These are phyloP conservation scores for Saturnia pavonia DNA, from an alignment of 2,888 invertebrate genomes.

Conservation along the genomic window DNA sequence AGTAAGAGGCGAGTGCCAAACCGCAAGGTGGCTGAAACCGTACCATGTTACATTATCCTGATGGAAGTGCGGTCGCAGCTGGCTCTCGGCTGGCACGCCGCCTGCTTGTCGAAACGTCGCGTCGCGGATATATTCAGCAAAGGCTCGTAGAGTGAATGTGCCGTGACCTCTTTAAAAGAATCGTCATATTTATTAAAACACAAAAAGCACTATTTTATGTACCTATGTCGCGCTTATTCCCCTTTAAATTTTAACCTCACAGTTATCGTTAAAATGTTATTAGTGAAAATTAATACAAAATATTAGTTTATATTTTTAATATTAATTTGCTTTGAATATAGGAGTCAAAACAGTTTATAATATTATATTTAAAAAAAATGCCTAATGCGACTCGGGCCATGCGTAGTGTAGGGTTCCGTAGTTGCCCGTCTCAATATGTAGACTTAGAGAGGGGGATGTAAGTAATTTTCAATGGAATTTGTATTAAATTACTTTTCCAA, in stretches of 20 bases:
- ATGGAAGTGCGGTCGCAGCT: constrained; percentile 48
- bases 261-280: neutral
- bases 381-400: no score
- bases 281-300: neutral
- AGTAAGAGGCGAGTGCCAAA: constrained; percentile 43
- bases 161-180: neutral
- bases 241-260: neutral
- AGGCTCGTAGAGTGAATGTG: neutral
- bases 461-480: no score
- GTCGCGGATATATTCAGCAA: constrained; percentile 23
- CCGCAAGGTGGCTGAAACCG: constrained; percentile 48
- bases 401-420: no score
- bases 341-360: no score
- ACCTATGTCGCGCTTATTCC: neutral
- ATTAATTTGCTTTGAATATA: no score
- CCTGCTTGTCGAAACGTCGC: constrained; percentile 30
- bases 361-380: no score
- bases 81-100: constrained; percentile 31
- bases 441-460: no score
- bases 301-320: neutral
- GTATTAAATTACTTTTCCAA: no score
- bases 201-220: neutral
- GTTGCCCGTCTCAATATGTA: no score
- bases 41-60: constrained; percentile 52
- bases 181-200: neutral